Evolutionary conservation across 2,113 vertebrate genomes (phyloP).

Genomic region (Mirza zaza): DNA sequence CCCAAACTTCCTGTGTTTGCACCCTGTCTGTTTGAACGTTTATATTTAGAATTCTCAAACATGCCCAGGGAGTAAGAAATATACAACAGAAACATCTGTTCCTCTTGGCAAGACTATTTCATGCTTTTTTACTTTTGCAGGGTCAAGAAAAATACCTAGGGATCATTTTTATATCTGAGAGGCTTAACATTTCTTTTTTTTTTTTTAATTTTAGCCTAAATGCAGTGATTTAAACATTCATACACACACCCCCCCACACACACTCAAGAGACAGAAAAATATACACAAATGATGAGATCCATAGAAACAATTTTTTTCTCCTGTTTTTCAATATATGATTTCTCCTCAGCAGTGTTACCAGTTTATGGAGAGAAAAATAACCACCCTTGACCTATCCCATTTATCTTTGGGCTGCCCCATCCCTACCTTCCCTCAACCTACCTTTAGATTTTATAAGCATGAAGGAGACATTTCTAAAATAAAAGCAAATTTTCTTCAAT

Average conservation of each 20-base stretch:
- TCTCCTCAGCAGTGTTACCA: background rate
- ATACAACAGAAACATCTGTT: constrained; percentile 71
- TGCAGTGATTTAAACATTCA: background rate
- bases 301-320: background rate
- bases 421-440: background rate
- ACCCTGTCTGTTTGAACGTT: constrained; percentile 56
- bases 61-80: constrained; percentile 60
- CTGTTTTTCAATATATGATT: background rate
- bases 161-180: constrained; percentile 11
- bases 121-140: constrained; percentile 43
- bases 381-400: background rate
- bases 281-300: background rate
- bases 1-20: constrained; percentile 65
- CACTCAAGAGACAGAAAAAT: background rate
- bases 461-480: constrained; percentile 7
- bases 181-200: background rate
- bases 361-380: background rate
- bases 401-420: background rate
- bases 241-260: background rate
- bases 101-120: constrained; percentile 57
- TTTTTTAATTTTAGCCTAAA: background rate
- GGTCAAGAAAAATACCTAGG: constrained; percentile 52
- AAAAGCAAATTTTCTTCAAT: constrained; percentile 42
- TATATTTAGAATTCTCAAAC: constrained; percentile 75
- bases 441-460: constrained; percentile 31